These are phyloP conservation scores for Pseudococcus jackbeardsleyi DNA, from an alignment of 2,888 invertebrate genomes.

Conservation along the genomic window DNA sequence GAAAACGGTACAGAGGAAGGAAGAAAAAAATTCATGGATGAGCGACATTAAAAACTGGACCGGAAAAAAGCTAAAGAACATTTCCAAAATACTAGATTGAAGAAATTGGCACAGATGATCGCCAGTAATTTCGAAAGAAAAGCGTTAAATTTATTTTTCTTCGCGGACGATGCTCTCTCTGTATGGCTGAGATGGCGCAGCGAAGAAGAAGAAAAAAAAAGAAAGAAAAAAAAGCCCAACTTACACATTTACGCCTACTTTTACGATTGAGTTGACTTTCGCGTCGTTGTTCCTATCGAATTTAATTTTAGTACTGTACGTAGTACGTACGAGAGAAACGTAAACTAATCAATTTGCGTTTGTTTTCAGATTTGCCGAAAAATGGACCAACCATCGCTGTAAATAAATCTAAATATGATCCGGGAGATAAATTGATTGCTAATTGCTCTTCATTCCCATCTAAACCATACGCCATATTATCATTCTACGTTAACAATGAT, in stretches of 20 bases:
- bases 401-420: constrained; percentile 81
- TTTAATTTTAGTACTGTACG: not conserved
- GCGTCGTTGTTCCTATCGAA: not conserved
- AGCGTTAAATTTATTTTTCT: constrained; percentile 20
- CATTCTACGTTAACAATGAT: constrained; percentile 83
- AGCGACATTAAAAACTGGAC: constrained; percentile 37
- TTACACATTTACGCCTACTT: constrained; percentile 35
- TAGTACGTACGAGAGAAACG: not conserved
- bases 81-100: constrained; percentile 34
- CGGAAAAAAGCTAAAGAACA: constrained; percentile 50
- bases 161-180: constrained; percentile 2
- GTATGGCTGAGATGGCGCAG: not conserved
- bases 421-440: constrained; percentile 80
- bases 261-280: not conserved
- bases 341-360: constrained; percentile 3
- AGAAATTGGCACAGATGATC: constrained; percentile 52
- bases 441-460: constrained; percentile 86
- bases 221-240: not conserved
- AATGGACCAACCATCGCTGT: constrained; percentile 78
- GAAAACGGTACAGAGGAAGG: constrained; percentile 3
- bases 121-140: constrained; percentile 36
- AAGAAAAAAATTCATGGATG: constrained; percentile 35
- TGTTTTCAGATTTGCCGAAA: constrained; percentile 79
- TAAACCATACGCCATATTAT: constrained; percentile 81
- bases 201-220: not conserved